Evolutionary conservation across 2,797 vertebrate genomes (phyloP).

Genomic region (Sebastes reedi): DNA sequence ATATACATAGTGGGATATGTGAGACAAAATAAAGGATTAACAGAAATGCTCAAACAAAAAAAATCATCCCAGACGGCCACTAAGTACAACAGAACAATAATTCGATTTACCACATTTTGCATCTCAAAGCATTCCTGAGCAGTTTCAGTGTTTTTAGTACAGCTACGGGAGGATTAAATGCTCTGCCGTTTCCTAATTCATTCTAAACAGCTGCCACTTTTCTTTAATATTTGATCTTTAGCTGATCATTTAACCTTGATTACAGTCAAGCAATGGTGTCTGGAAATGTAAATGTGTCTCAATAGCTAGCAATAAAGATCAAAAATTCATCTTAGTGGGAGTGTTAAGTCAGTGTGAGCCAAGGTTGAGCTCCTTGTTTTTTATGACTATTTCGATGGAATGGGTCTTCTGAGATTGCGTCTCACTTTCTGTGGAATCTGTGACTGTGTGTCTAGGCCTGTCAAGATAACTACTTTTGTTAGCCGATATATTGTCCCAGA

Average conservation of each 20-base stretch:
- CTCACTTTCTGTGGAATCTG: conserved; percentile 4
- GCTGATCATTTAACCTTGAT: conserved; percentile 31
- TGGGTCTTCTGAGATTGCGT: not conserved
- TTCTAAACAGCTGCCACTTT: conserved; percentile 30
- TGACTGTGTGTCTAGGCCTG: not conserved
- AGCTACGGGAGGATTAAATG: conserved; percentile 22
- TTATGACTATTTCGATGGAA: not conserved
- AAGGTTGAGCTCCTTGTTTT: not conserved
- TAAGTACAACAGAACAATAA: conserved; percentile 45
- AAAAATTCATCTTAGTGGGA: not conserved
- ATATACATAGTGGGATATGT: conserved; percentile 17
- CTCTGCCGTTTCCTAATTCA: conserved; percentile 15
- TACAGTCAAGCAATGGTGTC: not conserved
- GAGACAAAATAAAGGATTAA: conserved; percentile 35
- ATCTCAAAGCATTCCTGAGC: conserved; percentile 29
- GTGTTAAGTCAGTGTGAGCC: not conserved
- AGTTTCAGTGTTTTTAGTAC: conserved; percentile 31
- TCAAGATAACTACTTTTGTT: not conserved
- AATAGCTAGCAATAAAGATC: conserved; percentile 3
- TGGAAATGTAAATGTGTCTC: conserved; percentile 10
- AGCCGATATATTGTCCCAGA: not conserved
- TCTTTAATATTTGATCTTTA: conserved; percentile 27
- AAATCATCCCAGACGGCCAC: conserved; percentile 29
- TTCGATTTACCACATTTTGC: conserved; percentile 49
- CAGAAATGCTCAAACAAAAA: conserved; percentile 37